Conservation (phyloP, 1,140 invertebrate genomes). For the Hirudo medicinalis region DNA sequence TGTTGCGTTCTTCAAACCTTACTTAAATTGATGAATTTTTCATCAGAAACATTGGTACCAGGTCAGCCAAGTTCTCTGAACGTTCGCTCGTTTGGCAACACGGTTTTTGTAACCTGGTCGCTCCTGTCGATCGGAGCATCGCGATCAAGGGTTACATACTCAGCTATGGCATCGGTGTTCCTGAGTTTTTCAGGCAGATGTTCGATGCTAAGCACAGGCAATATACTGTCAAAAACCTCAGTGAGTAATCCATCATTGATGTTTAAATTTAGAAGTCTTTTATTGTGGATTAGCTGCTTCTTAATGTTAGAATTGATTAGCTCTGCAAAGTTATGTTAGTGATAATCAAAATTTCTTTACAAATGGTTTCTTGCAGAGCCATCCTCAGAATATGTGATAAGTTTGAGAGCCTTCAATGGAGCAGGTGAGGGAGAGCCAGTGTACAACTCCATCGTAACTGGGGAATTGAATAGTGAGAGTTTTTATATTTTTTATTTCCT, state of each 20-base stretch:
- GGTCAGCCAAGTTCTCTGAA: slow-evolving; percentile 62
- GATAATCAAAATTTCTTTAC: background rate
- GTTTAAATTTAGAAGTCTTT: too few species aligned
- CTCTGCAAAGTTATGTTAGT: too few species aligned
- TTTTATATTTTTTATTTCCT: too few species aligned
- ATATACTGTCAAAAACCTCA: slow-evolving; percentile 65
- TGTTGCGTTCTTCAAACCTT: too few species aligned
- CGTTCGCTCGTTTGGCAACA: slow-evolving; percentile 61
- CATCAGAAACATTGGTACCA: slow-evolving; percentile 64
- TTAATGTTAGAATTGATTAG: too few species aligned
- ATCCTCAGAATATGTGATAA: slow-evolving; percentile 87
- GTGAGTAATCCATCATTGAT: slow-evolving; percentile 47
- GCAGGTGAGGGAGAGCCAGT: slow-evolving; percentile 75
- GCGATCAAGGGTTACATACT: slow-evolving; percentile 79
- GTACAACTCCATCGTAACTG: slow-evolving; percentile 77
- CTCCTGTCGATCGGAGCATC: slow-evolving; percentile 56
- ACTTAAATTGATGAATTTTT: background rate
- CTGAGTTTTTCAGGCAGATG: slow-evolving; percentile 65
- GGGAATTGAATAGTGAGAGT: slow-evolving; percentile 29
- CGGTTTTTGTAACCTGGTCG: slow-evolving; percentile 74
- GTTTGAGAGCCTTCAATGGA: slow-evolving; percentile 74
- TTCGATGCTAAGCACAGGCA: slow-evolving; percentile 67
- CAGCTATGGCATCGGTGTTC: slow-evolving; percentile 85
- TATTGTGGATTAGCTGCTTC: too few species aligned
- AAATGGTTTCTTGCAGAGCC: slow-evolving; percentile 50